These are phyloP conservation scores for Amiota mariae DNA, from an alignment of 2,888 invertebrate genomes.

Conservation along the genomic window DNA sequence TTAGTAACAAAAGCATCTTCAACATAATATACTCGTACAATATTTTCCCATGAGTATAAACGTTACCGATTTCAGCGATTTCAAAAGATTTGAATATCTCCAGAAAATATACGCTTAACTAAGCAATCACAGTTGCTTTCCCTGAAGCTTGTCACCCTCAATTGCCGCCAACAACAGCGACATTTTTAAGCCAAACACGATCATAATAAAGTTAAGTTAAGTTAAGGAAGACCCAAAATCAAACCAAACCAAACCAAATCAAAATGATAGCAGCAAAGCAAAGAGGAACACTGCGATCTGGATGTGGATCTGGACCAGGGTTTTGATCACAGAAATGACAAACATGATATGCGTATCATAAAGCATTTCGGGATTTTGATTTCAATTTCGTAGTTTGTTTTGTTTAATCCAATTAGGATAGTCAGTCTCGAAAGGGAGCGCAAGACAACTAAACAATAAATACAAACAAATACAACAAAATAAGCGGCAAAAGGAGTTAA, in stretches of 20 bases:
- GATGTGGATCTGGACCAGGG: too few relatives aligned
- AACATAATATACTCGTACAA: too few relatives aligned
- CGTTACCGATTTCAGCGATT: slow-evolving; percentile 44
- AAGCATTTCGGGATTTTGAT: slow-evolving; percentile 53
- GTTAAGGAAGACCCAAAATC: slow-evolving; percentile 2
- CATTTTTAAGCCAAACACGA: slow-evolving; percentile 12
- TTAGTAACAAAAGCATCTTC: neutral
- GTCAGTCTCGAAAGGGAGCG: slow-evolving; percentile 28
- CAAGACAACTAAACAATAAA: slow-evolving; percentile 1
- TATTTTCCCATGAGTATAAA: slow-evolving; percentile 63
- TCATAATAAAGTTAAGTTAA: slow-evolving; percentile 42
- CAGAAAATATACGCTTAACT: slow-evolving; percentile 46
- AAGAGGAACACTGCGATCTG: neutral
- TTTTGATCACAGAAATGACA: slow-evolving; percentile 41
- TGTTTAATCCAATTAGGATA: slow-evolving; percentile 63
- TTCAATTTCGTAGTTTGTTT: slow-evolving; percentile 50
- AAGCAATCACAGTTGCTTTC: slow-evolving; percentile 50
- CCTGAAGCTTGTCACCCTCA: too few relatives aligned
- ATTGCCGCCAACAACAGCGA: slow-evolving; percentile 38
- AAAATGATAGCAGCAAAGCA: slow-evolving; percentile 17
- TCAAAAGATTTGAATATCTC: slow-evolving; percentile 55
- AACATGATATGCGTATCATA: slow-evolving; percentile 60
- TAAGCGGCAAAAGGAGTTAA: neutral
- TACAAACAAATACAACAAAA: neutral
- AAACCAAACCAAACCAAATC: too few relatives aligned